Evolutionary conservation across 2,113 vertebrate species (phyloP).

Genomic region (Chloebia gouldiae): DNA sequence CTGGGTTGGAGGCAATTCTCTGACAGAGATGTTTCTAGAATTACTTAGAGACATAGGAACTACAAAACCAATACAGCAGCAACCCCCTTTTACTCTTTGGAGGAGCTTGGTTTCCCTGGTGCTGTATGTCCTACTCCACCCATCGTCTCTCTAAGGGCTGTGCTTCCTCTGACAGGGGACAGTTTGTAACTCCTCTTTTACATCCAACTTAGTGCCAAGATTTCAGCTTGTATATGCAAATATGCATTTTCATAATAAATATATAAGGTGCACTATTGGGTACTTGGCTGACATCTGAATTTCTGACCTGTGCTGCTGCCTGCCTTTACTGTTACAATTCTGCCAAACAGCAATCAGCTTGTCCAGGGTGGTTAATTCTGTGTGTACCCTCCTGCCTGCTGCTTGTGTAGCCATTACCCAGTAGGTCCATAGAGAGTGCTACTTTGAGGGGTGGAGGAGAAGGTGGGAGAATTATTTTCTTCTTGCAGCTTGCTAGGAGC

Average conservation of each 20-base stretch:
- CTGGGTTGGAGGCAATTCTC: neutral
- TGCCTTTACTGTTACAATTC: neutral
- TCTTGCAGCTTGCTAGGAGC: neutral
- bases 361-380: neutral
- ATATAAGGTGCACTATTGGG: neutral
- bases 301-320: neutral
- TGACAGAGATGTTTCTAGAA: neutral
- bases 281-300: neutral
- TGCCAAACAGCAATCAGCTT: neutral
- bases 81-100: neutral
- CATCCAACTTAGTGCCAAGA: rapidly evolving
- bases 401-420: neutral
- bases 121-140: neutral
- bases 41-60: neutral
- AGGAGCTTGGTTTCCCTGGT: neutral
- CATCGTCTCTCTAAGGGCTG: rapidly evolving
- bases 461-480: neutral
- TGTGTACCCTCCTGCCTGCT: neutral
- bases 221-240: neutral
- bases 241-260: neutral
- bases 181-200: neutral
- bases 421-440: neutral
- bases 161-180: neutral
- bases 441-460: neutral
- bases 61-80: neutral